phyloP scores from a whole-genome alignment of 1,140 invertebrate species.

The Platyura marginata region DNA sequence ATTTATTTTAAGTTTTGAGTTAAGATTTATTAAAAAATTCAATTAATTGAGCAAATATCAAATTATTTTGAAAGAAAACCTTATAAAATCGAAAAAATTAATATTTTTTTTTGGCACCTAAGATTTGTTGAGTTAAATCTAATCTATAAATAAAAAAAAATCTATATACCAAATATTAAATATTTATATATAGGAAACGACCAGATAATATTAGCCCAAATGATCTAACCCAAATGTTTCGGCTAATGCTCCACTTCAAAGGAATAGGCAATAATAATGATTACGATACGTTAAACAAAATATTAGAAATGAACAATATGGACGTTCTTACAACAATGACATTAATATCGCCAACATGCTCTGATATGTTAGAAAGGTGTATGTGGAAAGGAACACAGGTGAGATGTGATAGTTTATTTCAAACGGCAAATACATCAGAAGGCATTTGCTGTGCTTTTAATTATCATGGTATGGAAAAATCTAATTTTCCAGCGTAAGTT shows the following conservation, averaged over 20 bases:
- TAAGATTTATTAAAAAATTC: too few species aligned
- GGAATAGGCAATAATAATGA: conserved; percentile 9
- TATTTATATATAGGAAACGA: conserved; percentile 12
- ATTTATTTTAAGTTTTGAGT: too few species aligned
- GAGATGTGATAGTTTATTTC: conserved; percentile 37
- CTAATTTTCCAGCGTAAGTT: conserved; percentile 21
- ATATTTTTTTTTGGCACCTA: too few species aligned
- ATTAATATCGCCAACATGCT: conserved; percentile 29
- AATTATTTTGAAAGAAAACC: too few species aligned
- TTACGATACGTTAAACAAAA: conserved; percentile 16
- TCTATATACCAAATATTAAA: too few species aligned
- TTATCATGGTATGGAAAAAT: conserved; percentile 27
- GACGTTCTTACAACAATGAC: conserved; percentile 14
- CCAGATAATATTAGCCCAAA: conserved; percentile 10
- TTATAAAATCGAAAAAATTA: too few species aligned
- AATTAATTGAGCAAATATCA: too few species aligned
- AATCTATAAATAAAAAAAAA: too few species aligned
- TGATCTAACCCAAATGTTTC: conserved; percentile 14
- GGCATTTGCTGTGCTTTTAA: conserved; percentile 46
- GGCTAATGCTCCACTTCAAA: conserved; percentile 12
- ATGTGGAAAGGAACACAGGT: conserved; percentile 40
- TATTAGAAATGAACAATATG: conserved; percentile 23
- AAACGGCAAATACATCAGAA: conserved; percentile 29
- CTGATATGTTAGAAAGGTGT: conserved; percentile 32
- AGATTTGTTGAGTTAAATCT: too few species aligned